Evolutionary conservation across 1,140 invertebrate genomes (phyloP).

Genomic region (Drosophila orosa): DNA sequence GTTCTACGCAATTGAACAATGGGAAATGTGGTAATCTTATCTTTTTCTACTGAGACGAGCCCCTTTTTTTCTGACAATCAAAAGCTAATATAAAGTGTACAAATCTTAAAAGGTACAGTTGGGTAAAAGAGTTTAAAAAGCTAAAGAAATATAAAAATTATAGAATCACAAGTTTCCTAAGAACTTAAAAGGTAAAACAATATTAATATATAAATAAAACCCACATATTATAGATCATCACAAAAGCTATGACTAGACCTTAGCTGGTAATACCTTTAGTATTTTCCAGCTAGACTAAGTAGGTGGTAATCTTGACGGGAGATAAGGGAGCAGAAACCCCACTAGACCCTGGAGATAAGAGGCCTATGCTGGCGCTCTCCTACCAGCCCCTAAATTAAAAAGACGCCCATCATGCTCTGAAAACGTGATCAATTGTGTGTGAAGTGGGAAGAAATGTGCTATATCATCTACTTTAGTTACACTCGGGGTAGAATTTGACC

Average conservation of each 20-base stretch:
- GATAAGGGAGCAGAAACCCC: conserved; percentile 10
- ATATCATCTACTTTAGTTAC: conserved; percentile 25
- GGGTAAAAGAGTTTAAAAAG: background rate
- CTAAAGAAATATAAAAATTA: too few relatives aligned
- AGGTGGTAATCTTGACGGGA: background rate
- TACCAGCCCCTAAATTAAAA: conserved; percentile 40
- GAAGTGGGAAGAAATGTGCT: conserved; percentile 5
- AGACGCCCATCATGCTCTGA: conserved; percentile 18
- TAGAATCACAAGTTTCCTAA: background rate
- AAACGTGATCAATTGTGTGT: conserved; percentile 38
- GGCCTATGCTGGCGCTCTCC: conserved; percentile 1
- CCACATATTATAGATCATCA: background rate
- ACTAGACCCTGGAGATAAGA: conserved; percentile 31
- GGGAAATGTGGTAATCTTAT: conserved; percentile 35
- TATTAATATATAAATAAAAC: background rate
- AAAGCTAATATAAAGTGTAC: conserved; percentile 1
- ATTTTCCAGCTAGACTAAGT: conserved; percentile 3
- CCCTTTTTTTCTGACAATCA: conserved; percentile 29
- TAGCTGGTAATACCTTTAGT: background rate
- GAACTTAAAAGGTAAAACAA: background rate
- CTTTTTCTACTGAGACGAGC: conserved; percentile 23
- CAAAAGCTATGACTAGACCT: background rate
- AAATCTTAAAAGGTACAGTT: conserved; percentile 33
- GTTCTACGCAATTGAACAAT: conserved; percentile 16
- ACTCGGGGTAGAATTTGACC: conserved; percentile 28